phyloP scores from a whole-genome alignment of 2,888 invertebrate genomes.

The Maniola hyperantus region DNA sequence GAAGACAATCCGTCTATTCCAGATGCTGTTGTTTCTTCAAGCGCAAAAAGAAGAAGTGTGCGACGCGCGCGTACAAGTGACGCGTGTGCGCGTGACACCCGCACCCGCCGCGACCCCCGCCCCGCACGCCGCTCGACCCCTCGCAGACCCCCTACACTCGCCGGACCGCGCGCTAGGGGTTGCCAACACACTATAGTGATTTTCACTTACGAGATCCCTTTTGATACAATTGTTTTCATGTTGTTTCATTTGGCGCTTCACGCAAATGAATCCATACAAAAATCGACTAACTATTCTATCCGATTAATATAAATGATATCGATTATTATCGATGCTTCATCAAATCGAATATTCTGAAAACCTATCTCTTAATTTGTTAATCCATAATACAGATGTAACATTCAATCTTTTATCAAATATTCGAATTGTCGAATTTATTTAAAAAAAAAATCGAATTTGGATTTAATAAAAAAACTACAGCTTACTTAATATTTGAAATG shows the following conservation, averaged over 20 bases:
- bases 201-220: not conserved
- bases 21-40: slow-evolving; percentile 99
- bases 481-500: not conserved
- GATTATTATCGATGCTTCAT: not conserved
- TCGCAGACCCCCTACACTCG: slow-evolving; percentile 6
- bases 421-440: not conserved
- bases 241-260: not conserved
- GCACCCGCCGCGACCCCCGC: slow-evolving; percentile 40
- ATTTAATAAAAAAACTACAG: not conserved
- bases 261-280: no score
- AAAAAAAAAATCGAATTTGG: not conserved
- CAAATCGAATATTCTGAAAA: not conserved
- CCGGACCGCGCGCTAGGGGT: slow-evolving; percentile 10
- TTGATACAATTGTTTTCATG: not conserved
- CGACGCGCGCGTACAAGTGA: slow-evolving; percentile 94
- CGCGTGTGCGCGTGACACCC: slow-evolving; percentile 80
- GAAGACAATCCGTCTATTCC: slow-evolving; percentile 82
- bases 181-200: slow-evolving; percentile 10
- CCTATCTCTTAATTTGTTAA: no score
- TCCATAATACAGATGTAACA: no score
- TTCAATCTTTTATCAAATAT: no score
- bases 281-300: no score
- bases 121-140: slow-evolving; percentile 37
- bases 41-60: slow-evolving; percentile 98
- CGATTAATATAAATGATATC: no score